Conservation (phyloP, 2,113 vertebrate genomes). For the Ameiurus melas region DNA sequence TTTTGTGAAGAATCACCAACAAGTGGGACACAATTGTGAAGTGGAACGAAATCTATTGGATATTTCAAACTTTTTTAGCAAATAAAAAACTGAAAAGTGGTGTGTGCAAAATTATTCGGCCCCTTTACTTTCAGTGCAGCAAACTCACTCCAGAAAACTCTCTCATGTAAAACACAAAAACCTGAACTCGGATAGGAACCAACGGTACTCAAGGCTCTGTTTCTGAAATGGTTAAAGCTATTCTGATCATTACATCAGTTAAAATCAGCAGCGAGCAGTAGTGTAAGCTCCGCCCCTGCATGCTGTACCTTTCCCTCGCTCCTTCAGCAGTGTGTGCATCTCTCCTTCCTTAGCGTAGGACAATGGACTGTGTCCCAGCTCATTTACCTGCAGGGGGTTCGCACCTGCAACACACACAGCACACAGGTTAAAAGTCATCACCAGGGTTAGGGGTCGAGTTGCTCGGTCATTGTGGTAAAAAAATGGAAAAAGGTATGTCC, state of each 20-base stretch:
- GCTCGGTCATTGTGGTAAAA: conserved; percentile 5
- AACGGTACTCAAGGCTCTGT: background rate
- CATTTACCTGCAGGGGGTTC: conserved; percentile 86
- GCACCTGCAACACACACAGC: no score
- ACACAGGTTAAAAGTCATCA: conserved; percentile 67
- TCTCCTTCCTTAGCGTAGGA: conserved; percentile 91
- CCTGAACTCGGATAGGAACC: background rate
- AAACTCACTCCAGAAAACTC: no score
- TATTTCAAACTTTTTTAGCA: no score
- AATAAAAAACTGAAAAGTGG: no score
- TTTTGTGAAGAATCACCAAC: no score
- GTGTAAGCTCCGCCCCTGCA: conserved; percentile 10
- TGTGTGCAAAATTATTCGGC: no score
- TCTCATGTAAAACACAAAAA: background rate
- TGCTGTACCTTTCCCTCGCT: conserved; percentile 79
- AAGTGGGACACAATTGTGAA: no score
- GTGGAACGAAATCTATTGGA: no score
- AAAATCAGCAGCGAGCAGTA: background rate
- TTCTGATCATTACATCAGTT: background rate
- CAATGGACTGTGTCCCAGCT: conserved; percentile 85
- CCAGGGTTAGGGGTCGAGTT: conserved; percentile 13
- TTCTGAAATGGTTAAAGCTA: background rate
- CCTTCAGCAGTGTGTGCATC: conserved; percentile 77
- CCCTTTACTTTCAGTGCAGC: no score
- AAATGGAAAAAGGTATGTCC: background rate